Conservation (phyloP, 2,113 vertebrate species). For the Menura novaehollandiae region DNA sequence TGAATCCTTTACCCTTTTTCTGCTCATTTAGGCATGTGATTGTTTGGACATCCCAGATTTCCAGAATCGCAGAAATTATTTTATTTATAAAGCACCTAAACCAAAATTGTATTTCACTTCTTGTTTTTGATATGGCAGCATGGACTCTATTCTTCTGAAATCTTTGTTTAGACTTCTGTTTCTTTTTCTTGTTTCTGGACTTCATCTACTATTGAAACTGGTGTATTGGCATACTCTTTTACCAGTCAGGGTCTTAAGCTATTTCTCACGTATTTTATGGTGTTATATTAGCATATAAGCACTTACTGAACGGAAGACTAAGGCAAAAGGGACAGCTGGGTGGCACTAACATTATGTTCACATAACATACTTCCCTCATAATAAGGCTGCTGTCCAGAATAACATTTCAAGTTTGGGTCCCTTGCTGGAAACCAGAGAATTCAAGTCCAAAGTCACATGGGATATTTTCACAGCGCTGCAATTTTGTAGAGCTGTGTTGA, state of each 20-base stretch:
- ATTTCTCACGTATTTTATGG: not conserved
- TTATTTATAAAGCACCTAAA: not conserved
- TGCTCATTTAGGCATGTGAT: not conserved
- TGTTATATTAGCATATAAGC: not conserved
- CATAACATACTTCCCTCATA: not conserved
- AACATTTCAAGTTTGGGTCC: not conserved
- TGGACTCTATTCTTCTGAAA: not conserved
- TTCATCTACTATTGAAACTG: not conserved
- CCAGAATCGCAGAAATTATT: not conserved
- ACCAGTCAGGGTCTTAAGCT: not conserved
- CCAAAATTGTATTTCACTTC: not conserved
- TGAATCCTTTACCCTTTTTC: not conserved
- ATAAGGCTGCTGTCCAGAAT: not conserved
- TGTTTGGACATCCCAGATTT: not conserved
- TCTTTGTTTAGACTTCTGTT: not conserved
- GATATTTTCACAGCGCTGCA: not conserved
- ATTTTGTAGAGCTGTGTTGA: not conserved
- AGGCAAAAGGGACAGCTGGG: not conserved
- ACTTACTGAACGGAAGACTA: not conserved
- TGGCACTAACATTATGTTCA: not conserved
- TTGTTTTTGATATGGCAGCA: not conserved
- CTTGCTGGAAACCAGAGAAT: not conserved
- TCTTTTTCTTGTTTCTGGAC: not conserved
- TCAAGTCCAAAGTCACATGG: not conserved
- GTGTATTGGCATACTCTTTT: not conserved